Evolutionary conservation across 2,888 invertebrate genomes (phyloP).

Genomic region (Gymnosoma rotundatum): DNA sequence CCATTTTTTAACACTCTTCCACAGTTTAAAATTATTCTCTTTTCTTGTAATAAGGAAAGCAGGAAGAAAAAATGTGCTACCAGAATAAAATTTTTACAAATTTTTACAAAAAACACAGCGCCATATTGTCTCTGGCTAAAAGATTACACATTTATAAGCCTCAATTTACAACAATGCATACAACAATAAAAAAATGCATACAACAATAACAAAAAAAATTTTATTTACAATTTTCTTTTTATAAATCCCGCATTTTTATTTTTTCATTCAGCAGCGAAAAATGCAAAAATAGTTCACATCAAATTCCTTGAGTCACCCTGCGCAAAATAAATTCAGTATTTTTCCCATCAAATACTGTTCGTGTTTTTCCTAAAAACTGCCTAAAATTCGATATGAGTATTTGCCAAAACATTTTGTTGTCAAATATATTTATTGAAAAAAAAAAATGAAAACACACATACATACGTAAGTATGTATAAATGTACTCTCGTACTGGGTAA

Average conservation of each 20-base stretch:
- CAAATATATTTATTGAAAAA: conserved; percentile 35
- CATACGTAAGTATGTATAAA: not conserved
- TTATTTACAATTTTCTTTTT: conserved; percentile 25
- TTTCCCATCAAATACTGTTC: conserved; percentile 56
- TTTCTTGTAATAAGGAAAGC: no score
- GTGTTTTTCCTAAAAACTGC: conserved; percentile 47
- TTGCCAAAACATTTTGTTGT: conserved; percentile 47
- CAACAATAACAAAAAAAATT: not conserved
- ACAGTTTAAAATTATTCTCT: no score
- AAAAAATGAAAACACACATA: not conserved
- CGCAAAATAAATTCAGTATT: conserved; percentile 13
- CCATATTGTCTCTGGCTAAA: not conserved
- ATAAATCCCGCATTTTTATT: conserved; percentile 50
- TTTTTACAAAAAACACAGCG: no score
- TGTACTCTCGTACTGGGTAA: conserved; percentile 15
- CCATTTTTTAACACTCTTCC: no score
- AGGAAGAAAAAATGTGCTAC: no score
- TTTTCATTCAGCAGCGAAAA: conserved; percentile 8
- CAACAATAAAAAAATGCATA: not conserved
- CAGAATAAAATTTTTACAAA: not conserved
- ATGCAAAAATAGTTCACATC: conserved; percentile 52
- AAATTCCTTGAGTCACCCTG: conserved; percentile 42
- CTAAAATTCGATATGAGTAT: conserved; percentile 52
- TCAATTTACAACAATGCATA: not conserved
- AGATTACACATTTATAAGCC: not conserved